Percentiles rank a stretch among this genome's conserved stretches.
phyloP scores from a whole-genome alignment of 2,888 invertebrate genomes.

The Maniola hyperantus region DNA sequence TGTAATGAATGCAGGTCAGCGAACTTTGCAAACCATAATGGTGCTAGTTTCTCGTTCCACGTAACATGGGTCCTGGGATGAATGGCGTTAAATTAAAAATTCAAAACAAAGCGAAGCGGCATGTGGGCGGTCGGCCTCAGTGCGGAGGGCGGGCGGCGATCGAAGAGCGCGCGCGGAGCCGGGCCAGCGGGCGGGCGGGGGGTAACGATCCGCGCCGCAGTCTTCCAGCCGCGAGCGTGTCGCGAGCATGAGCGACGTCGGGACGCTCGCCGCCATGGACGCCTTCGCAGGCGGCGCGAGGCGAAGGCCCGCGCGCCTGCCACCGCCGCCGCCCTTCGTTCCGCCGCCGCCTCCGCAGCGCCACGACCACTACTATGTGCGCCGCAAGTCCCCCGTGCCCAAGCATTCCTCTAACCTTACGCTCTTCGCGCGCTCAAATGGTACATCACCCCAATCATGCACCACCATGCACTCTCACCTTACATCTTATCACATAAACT shows the following conservation, averaged over 20 bases:
- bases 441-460: conserved; percentile 52
- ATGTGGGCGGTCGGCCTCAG: conserved; percentile 71
- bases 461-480: conserved; percentile 38
- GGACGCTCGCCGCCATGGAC: conserved; percentile 81
- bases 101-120: conserved; percentile 75
- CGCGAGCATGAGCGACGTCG: conserved; percentile 81
- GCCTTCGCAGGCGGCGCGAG: conserved; percentile 80
- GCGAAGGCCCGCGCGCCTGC: conserved; percentile 74
- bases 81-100: conserved; percentile 80
- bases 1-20: conserved; percentile 47
- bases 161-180: conserved; percentile 77
- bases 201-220: conserved; percentile 64
- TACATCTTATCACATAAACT: conserved; percentile 20
- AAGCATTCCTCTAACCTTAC: conserved; percentile 71
- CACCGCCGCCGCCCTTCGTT: conserved; percentile 77
- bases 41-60: conserved; percentile 58
- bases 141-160: conserved; percentile 78
- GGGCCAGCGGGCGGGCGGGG: conserved; percentile 57
- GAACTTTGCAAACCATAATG: conserved; percentile 53
- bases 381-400: conserved; percentile 78
- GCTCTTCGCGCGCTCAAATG: conserved; percentile 75
- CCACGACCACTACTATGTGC: conserved; percentile 78
- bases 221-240: conserved; percentile 79
- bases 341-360: conserved; percentile 76
- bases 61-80: conserved; percentile 63